Evolutionary conservation across 2,113 vertebrate species (phyloP), one percentile per base, ranked within the genome.

Genomic region (Tonatia bakeri): DNA sequence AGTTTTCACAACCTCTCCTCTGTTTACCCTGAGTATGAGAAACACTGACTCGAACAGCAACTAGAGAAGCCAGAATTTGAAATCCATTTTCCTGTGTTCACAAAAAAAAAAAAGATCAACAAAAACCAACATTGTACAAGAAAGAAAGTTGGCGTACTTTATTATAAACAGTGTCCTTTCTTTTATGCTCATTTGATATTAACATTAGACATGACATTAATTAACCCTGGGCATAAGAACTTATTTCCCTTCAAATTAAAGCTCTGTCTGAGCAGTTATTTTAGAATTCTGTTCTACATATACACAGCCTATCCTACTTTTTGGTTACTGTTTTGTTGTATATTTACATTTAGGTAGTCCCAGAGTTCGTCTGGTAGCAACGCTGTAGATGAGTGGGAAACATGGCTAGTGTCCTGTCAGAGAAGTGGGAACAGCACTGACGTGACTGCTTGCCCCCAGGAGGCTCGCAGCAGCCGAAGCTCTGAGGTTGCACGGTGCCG

Each of bases 401-500:
- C 64, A 52, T 73, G 33, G 22, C 40, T 90, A 54, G 33, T 61
- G 26, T 89, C 90, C 76, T 76, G 47, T 82, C 33, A 56, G 61
- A 92, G 87, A 97, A 93, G 47, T 43, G 69, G 17, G 9, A 91
- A 86, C 31, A 76, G 64, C 50, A 80, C 3, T 50, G 83, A 38
- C 69, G 47, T 92, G 75, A 94, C 64, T 54, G 15, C 36, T 87
- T 83, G 52, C 40, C 65, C 94, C 87, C 70, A 15, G 2, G 87
- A 96, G 85, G 43, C 64, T 85, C 43, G 26, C 4, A 38, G 72
- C 36, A 75, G 22, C 72, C 56, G 59, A 85, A 40, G 40, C 54
- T 81, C 76, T 89, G 54, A 94, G 67, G 31, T 89, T 96, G 95
- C 85, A 96, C 82, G 67, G 82, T 79, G 36, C 92, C 93, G 22